These are phyloP conservation scores for Thermophis baileyi DNA, from an alignment of 2,113 vertebrate species.

Conservation along the genomic window DNA sequence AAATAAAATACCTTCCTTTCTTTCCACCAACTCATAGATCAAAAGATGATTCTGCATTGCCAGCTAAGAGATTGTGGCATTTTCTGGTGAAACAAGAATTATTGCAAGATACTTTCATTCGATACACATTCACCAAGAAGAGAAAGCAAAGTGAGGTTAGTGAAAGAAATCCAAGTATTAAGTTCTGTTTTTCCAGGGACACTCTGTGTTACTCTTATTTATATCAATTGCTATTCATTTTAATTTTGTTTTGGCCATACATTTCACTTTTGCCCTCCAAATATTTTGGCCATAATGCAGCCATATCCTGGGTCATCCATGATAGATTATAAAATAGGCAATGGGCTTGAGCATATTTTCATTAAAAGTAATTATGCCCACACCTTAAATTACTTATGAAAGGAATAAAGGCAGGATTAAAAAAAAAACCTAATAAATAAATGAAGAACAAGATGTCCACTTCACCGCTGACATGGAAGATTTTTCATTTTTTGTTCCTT, in stretches of 20 bases:
- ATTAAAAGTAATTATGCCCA: not conserved
- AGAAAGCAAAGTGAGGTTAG: conserved; percentile 97
- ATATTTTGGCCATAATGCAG: not conserved
- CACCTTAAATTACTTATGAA: not conserved
- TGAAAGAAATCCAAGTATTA: not conserved
- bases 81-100: conserved; percentile 96
- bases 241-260: conserved; percentile 15
- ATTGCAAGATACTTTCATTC: conserved; percentile 92
- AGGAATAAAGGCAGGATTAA: not conserved
- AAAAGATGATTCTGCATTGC: conserved; percentile 87
- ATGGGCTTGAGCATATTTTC: not conserved
- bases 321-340: not conserved
- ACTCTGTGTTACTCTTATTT: not conserved
- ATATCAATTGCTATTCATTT: not conserved
- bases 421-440: not conserved
- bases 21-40: conserved; percentile 69
- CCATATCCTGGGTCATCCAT: not conserved
- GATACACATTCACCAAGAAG: conserved; percentile 98
- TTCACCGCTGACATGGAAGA: not conserved
- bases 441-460: not conserved
- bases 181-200: conserved; percentile 12
- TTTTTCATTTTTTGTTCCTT: conserved; percentile 75
- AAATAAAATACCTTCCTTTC: not conserved
- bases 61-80: conserved; percentile 93
- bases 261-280: not conserved